Evolutionary conservation across 2,797 vertebrate genomes (phyloP), one percentile per base, ranked within the genome.

Genomic region (Sarcoramphus papa): DNA sequence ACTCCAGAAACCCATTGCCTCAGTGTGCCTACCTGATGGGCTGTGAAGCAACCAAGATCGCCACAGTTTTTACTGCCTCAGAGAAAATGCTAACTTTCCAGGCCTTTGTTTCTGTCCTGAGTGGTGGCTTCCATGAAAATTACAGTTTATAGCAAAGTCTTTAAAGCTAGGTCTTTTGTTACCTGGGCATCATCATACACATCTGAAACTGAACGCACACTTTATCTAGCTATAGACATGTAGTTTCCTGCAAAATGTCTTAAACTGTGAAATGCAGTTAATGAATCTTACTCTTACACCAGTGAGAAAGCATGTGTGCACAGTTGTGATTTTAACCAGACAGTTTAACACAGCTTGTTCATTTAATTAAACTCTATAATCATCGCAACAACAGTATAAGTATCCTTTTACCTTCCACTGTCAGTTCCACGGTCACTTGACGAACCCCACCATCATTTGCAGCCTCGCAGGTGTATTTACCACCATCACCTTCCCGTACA

Each of bases 391-490:
- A 33, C 9, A 77, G 9, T 2, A 0, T 30, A 41, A 65, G 18
- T 25, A 33, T 37, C 33, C 30, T 47, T 96, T 98, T 97, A 99
- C 99, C 99, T 98, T 99, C 98, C 48, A 99, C 98, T 4, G 98
- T 98, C 92, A 99, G 98, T 92, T 99, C 99, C 98, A 99, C 99
- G 0, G 99, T 99, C 89, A 99, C 98, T 86, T 99, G 99, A 15
- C 98, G 98, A 93, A 98, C 98, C 2, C 99, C 99, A 9, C 97
- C 98, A 56, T 98, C 98, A 67, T 99, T 99, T 82, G 97, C 91
- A 22, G 98, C 98, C 93, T 99, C 98, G 3, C 99, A 99, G 64
- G 99, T 99, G 59, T 99, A 99, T 83, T 98, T 98, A 10, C 99
- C 99, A 33, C 94, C 95, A 84, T 99, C 99, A 1, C 98, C 97